These are phyloP conservation scores for Camponotus floridanus DNA, from an alignment of 1,140 invertebrate genomes.

Conservation along the genomic window DNA sequence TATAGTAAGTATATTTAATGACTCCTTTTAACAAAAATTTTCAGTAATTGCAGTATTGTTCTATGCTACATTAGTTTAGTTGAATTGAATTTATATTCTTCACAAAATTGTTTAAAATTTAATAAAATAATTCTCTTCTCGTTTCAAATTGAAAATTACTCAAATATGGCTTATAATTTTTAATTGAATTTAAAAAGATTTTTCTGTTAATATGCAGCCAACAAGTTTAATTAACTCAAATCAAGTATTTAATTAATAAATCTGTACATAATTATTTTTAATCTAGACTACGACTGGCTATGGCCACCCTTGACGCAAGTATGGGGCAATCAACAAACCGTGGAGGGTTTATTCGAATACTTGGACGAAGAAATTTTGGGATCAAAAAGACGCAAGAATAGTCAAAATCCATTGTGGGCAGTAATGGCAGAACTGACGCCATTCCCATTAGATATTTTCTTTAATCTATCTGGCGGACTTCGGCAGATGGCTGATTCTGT, in stretches of 20 bases:
- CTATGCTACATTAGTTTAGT: no score
- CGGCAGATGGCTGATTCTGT: constrained; percentile 90
- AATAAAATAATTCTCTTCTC: no score
- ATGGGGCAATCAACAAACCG: constrained; percentile 89
- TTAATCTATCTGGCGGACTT: constrained; percentile 88
- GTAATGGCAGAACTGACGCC: constrained; percentile 94
- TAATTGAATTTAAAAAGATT: no score
- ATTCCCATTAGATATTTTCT: constrained; percentile 89
- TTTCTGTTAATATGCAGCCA: background rate
- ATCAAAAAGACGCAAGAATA: constrained; percentile 79
- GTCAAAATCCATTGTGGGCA: constrained; percentile 89
- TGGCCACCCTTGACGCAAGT: constrained; percentile 91
- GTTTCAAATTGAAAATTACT: no score
- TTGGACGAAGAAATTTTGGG: constrained; percentile 86
- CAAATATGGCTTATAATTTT: no score
- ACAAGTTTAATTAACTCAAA: constrained; percentile 10
- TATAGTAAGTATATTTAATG: no score
- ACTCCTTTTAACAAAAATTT: no score
- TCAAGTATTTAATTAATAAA: background rate
- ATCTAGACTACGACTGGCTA: constrained; percentile 89
- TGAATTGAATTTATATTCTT: no score
- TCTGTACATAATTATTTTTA: background rate
- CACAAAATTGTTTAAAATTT: no score
- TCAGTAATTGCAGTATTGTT: no score
- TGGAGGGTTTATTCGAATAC: constrained; percentile 86